Percentiles rank a stretch among this genome's conserved stretches.
Evolutionary conservation across 23 tunicate genomes (phyloP).

Genomic region (Ciona savignyi): DNA sequence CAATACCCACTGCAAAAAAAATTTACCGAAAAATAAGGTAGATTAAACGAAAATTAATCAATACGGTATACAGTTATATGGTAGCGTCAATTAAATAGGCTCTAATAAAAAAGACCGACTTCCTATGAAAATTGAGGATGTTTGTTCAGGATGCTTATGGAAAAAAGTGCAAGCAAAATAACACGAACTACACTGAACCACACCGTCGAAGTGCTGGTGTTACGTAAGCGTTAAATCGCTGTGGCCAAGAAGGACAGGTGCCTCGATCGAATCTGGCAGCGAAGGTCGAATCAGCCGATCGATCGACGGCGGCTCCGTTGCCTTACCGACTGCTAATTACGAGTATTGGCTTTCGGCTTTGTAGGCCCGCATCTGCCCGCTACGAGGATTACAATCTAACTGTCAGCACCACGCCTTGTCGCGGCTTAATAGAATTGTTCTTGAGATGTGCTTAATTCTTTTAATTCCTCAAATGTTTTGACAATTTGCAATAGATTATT

Average conservation of each 20-base stretch:
- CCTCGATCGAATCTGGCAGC: neutral
- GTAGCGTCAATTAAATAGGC: no score
- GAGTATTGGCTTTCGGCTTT: neutral
- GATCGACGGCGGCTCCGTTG: neutral
- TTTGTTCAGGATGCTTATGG: no score
- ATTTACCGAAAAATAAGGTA: neutral
- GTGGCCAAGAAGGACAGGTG: neutral
- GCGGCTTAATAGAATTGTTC: no score
- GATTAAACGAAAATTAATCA: neutral
- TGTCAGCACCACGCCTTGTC: neutral
- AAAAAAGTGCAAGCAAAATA: no score
- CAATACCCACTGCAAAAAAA: neutral
- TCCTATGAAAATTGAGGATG: no score
- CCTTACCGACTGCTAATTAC: neutral
- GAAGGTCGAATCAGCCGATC: neutral
- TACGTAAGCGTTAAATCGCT: neutral
- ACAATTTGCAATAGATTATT: neutral
- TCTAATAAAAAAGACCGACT: no score
- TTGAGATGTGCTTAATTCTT: neutral
- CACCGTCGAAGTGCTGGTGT: no score
- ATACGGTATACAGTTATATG: no score
- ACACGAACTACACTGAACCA: no score
- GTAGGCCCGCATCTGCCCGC: neutral
- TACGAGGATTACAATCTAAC: neutral
- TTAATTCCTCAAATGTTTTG: neutral